Evolutionary conservation across 2,113 vertebrate species (phyloP).

Genomic region (Eretmochelys imbricata): DNA sequence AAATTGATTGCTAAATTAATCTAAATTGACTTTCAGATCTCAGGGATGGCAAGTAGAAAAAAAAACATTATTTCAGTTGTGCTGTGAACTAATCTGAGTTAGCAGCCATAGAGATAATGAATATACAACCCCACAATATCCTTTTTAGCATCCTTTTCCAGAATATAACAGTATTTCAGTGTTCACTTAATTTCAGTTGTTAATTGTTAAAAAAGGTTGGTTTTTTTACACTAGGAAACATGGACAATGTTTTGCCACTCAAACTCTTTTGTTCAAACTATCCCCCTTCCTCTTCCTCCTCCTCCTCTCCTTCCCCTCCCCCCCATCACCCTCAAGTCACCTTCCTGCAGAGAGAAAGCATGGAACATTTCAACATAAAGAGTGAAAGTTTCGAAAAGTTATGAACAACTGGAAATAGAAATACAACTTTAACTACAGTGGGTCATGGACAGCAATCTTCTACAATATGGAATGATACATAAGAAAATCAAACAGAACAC

Average conservation of each 20-base stretch:
- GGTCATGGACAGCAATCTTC: neutral
- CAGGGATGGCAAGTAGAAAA: no score
- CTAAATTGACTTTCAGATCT: neutral
- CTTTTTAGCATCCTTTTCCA: no score
- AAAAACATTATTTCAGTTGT: no score
- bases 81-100: no score
- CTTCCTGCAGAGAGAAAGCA: neutral
- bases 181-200: neutral
- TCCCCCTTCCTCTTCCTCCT: neutral
- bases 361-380: neutral
- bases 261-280: neutral
- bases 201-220: neutral
- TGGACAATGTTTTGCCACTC: neutral
- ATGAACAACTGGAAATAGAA: neutral
- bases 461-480: neutral
- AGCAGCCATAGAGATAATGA: no score
- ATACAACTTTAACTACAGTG: neutral
- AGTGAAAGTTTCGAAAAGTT: neutral
- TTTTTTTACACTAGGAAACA: neutral
- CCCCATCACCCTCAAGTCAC: neutral
- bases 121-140: no score
- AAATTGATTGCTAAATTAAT: neutral
- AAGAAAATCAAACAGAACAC: neutral
- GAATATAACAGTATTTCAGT: no score
- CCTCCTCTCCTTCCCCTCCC: neutral